These are phyloP conservation scores for Triplophysa bombifrons DNA, from an alignment of 2,797 vertebrate species.

Conservation along the genomic window DNA sequence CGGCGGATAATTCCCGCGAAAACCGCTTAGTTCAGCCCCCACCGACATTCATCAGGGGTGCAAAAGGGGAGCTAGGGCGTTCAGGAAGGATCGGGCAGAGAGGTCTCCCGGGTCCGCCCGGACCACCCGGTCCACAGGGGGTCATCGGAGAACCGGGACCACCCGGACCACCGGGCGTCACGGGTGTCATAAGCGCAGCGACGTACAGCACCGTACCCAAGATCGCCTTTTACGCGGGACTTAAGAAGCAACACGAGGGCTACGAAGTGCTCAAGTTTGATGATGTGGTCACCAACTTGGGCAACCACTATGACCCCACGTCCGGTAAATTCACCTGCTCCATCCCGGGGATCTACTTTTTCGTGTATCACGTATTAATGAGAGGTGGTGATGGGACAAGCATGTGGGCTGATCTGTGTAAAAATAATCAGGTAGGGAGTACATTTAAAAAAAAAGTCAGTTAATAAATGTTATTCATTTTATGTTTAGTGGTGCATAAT, in stretches of 20 bases:
- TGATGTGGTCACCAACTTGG: constrained; percentile 96
- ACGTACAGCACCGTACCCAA: constrained; percentile 96
- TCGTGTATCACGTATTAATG: constrained; percentile 98
- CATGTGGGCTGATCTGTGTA: constrained; percentile 98
- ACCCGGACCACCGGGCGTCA: constrained; percentile 83
- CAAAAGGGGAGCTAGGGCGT: constrained; percentile 83
- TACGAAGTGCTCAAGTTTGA: constrained; percentile 97
- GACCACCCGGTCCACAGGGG: constrained; percentile 87
- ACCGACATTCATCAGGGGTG: constrained; percentile 82
- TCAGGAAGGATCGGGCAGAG: constrained; percentile 87
- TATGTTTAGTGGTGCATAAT: background rate
- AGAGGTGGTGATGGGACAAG: constrained; percentile 95
- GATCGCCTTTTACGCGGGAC: constrained; percentile 96
- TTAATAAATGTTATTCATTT: background rate
- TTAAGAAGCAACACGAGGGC: constrained; percentile 95
- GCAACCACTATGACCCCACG: constrained; percentile 93
- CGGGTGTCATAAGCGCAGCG: constrained; percentile 90
- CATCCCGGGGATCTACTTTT: constrained; percentile 98
- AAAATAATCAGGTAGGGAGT: constrained; percentile 90
- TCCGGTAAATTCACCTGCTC: constrained; percentile 97
- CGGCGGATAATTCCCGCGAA: constrained; percentile 74
- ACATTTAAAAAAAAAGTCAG: too few species aligned
- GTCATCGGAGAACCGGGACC: constrained; percentile 86
- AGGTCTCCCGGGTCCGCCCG: constrained; percentile 88
- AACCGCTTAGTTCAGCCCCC: constrained; percentile 77